These are phyloP conservation scores for Phalanger gymnotis DNA, from an alignment of 2,797 vertebrate species.

Conservation along the genomic window DNA sequence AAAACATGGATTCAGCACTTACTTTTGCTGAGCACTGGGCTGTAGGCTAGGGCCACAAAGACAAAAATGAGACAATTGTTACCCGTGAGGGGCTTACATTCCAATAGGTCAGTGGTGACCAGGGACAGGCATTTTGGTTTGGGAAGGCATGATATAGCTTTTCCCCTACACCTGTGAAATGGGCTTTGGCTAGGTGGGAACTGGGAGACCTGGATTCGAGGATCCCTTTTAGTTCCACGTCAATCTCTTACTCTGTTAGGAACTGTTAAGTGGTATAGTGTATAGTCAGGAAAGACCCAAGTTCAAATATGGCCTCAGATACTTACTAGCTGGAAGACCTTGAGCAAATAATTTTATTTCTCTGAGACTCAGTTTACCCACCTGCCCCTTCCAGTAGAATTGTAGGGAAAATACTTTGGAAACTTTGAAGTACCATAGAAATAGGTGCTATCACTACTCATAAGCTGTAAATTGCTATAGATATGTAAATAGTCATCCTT, in stretches of 20 bases:
- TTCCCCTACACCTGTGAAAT: not conserved
- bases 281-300: not conserved
- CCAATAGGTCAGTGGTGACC: not conserved
- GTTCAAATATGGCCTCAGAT: not conserved
- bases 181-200: not conserved
- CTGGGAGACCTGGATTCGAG: not conserved
- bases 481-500: not conserved
- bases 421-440: not conserved
- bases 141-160: not conserved
- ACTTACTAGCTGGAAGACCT: not conserved
- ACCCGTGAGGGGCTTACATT: not conserved
- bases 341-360: not conserved
- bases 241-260: not conserved
- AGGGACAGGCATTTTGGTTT: not conserved
- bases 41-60: not conserved
- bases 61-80: not conserved
- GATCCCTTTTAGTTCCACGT: not conserved
- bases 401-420: not conserved
- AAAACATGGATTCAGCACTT: not conserved
- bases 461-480: not conserved
- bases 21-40: not conserved
- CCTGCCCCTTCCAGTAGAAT: not conserved
- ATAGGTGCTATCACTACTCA: not conserved
- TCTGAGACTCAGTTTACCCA: not conserved
- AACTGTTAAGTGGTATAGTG: not conserved